Conservation (phyloP, 2,888 invertebrate species). For the Pachliopta kotzebuea region DNA sequence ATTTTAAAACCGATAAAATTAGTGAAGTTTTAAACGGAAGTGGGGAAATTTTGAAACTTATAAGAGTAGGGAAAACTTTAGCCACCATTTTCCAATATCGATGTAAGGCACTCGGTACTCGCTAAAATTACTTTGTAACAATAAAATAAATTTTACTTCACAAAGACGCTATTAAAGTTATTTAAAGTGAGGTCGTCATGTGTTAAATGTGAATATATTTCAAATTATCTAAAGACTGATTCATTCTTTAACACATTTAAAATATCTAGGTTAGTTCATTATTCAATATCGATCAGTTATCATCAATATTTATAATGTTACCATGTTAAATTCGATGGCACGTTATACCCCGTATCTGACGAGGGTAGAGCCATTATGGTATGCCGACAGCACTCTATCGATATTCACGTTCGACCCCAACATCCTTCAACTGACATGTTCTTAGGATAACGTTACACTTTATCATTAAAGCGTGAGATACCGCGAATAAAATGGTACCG, state of each 20-base stretch:
- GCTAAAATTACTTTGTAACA: no score
- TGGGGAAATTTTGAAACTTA: constrained; percentile 1
- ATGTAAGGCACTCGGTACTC: neutral
- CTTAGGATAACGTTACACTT: neutral
- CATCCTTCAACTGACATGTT: constrained; percentile 1
- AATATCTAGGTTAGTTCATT: no score
- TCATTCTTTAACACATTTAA: no score
- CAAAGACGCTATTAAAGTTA: no score
- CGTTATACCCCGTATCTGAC: constrained; percentile 8
- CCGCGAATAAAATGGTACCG: no score
- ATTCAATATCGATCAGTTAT: no score
- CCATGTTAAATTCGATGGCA: neutral
- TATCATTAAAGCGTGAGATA: neutral
- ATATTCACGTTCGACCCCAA: constrained; percentile 2
- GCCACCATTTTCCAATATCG: constrained; percentile 6
- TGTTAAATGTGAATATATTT: no score
- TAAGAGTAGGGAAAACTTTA: constrained; percentile 10
- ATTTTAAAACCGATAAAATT: constrained; percentile 19
- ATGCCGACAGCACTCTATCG: constrained; percentile 12
- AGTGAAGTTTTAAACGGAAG: constrained; percentile 13
- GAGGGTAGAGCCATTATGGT: constrained; percentile 20
- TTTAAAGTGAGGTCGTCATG: no score
- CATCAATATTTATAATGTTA: no score
- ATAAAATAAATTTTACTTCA: no score
- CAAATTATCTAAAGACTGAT: no score